Evolutionary conservation across 2,113 vertebrate species (phyloP), one percentile per base, ranked within the genome.

Genomic region (Heteronetta atricapilla): DNA sequence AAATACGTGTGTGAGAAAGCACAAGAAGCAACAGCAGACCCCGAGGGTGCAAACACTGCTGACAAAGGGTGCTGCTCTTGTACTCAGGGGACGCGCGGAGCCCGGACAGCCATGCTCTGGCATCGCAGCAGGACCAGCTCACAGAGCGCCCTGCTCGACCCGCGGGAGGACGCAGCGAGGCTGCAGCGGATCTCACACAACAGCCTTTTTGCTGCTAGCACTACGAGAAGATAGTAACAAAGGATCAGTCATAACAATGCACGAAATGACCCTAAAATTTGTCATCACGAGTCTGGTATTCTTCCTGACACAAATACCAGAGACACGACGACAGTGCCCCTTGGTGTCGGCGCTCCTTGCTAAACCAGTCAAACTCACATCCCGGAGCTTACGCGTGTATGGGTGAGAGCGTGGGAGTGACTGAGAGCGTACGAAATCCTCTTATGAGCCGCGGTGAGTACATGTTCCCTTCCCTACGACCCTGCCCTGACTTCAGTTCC

Each of bases 101-200:
- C n/a, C 3, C 58, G 3, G 20, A 29, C n/a, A 58, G 26, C 31
- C 12, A 0, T 0, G 6, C 85, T 60, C 0, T 0, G 72, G 1
- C 5, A 11, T 0, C 1, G 16, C 23, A 8, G 52, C 48, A 29
- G 26, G 53, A 22, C 17, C 16, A 33, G 50, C 63, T 46, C 4
- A 1, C 10, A 25, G 52, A 42, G 77, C 23, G 34, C 13, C 14
- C 25, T 0, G 2, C n/a, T 36, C 66, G 20, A 4, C 20, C 18
- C 10, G 4, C 14, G 11, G 82, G 19, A 38, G 46, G 34, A 42
- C 38, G 78, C 84, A 46, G 89, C 46, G 9, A 34, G 70, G 82
- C 74, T 82, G 66, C 77, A 28, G 63, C 20, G 2, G 4, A 10
- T 2, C 58, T 23, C 3, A 0, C 1, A 9, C 5, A 60, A 58